phyloP scores from a whole-genome alignment of 35 echinoderm and acorn worm genomes.

The Lytechinus pictus region DNA sequence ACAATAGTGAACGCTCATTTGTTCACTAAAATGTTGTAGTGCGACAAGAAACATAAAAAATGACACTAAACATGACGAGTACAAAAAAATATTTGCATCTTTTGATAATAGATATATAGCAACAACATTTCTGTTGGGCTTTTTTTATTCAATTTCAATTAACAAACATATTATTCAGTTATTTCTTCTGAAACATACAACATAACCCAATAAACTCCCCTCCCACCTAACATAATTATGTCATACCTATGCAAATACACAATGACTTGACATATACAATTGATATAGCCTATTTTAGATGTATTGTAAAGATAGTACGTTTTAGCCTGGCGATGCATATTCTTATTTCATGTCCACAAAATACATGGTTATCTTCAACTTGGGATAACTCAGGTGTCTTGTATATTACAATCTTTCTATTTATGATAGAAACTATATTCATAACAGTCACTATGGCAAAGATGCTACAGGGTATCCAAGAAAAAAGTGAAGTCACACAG shows the following conservation, averaged over 20 bases:
- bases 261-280: slow-evolving; percentile 51
- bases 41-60: background rate
- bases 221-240: slow-evolving; percentile 49
- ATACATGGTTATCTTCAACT: slow-evolving; percentile 2
- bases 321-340: background rate
- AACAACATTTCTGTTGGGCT: slow-evolving; percentile 54
- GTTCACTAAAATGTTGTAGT: too few relatives aligned
- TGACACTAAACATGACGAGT: background rate
- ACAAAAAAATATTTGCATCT: background rate
- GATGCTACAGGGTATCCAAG: slow-evolving; percentile 17
- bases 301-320: slow-evolving; percentile 30
- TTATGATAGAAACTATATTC: background rate
- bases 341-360: background rate
- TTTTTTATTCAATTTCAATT: slow-evolving; percentile 59
- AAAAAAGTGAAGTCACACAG: background rate
- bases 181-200: slow-evolving; percentile 49
- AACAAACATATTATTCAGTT: slow-evolving; percentile 58
- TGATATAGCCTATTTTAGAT: slow-evolving; percentile 50
- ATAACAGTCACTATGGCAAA: slow-evolving; percentile 12
- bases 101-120: slow-evolving; percentile 14
- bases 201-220: slow-evolving; percentile 31
- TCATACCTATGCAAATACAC: slow-evolving; percentile 51
- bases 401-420: background rate
- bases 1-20: too few relatives aligned
- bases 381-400: background rate